Evolutionary conservation across 2,797 vertebrate genomes (phyloP).

Genomic region (Poeciliopsis gracilis): DNA sequence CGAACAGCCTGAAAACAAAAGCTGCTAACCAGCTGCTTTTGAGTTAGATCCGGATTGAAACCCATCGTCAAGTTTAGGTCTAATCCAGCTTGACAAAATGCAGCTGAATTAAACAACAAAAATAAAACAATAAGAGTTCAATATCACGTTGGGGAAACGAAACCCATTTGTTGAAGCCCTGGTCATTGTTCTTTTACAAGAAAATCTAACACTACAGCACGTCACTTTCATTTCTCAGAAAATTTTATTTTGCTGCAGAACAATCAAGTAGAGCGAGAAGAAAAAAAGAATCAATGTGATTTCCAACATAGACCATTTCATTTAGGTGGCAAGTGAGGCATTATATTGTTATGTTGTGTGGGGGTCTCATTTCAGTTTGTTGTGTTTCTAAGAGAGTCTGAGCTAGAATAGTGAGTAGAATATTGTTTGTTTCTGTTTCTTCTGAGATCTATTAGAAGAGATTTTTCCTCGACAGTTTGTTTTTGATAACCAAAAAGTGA

Average conservation of each 20-base stretch:
- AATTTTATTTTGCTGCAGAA: slow-evolving; percentile 56
- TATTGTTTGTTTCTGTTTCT: slow-evolving; percentile 15
- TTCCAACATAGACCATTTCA: slow-evolving; percentile 37
- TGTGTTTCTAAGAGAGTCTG: slow-evolving; percentile 24
- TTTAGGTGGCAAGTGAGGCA: slow-evolving; percentile 45
- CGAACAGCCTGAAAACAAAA: slow-evolving; percentile 51
- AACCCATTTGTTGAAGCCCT: slow-evolving; percentile 61
- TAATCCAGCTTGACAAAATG: slow-evolving; percentile 64
- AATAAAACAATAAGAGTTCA: slow-evolving; percentile 61
- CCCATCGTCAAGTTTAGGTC: slow-evolving; percentile 41
- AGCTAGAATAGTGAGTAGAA: slow-evolving; percentile 16
- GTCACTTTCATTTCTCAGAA: slow-evolving; percentile 53
- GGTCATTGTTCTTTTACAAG: slow-evolving; percentile 55
- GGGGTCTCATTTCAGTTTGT: slow-evolving; percentile 40
- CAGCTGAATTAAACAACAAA: slow-evolving; percentile 38
- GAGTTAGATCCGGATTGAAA: slow-evolving; percentile 54
- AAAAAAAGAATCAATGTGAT: slow-evolving; percentile 50
- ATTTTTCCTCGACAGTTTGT: background rate
- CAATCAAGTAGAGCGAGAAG: slow-evolving; percentile 27
- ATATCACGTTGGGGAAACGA: slow-evolving; percentile 55
- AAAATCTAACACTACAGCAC: slow-evolving; percentile 56
- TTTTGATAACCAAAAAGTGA: background rate
- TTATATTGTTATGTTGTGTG: slow-evolving; percentile 47
- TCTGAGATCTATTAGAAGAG: background rate
- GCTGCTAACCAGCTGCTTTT: slow-evolving; percentile 53